A percentile compares a stretch with the other conserved stretches of the same genome.
These are phyloP conservation scores for Abramis brama DNA, from an alignment of 2,113 vertebrate genomes.

Conservation along the genomic window DNA sequence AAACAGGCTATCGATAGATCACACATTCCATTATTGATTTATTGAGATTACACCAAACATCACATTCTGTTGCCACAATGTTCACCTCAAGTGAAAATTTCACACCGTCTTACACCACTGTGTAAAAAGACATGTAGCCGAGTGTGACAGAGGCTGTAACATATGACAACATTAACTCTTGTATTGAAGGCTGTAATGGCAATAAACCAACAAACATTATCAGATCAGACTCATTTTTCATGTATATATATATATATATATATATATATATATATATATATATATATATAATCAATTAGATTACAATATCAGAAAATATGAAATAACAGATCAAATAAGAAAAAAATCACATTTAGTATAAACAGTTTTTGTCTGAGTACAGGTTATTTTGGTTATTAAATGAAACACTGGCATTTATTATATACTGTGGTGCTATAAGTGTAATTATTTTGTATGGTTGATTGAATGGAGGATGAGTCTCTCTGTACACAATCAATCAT, in stretches of 20 bases:
- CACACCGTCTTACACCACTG: conserved; percentile 38
- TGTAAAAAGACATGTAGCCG: conserved; percentile 25
- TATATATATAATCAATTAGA: too few relatives aligned
- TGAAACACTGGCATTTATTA: not conserved
- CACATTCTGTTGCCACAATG: conserved; percentile 43
- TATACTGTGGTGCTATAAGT: not conserved
- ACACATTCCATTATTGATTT: conserved; percentile 57
- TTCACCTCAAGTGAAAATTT: conserved; percentile 39
- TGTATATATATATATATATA: too few relatives aligned
- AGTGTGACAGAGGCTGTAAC: conserved; percentile 27
- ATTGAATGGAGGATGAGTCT: not conserved
- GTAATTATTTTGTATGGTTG: not conserved
- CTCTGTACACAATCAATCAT: not conserved
- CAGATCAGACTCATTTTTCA: not conserved
- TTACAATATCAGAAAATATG: too few relatives aligned
- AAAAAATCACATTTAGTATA: not conserved
- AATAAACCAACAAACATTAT: conserved; percentile 18
- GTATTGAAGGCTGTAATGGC: not conserved
- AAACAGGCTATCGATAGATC: conserved; percentile 45
- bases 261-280: too few relatives aligned
- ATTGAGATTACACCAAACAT: conserved; percentile 55
- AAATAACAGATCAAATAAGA: too few relatives aligned
- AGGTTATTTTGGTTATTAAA: not conserved
- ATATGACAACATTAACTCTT: conserved; percentile 38
- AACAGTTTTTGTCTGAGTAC: not conserved